Evolutionary conservation across 2,888 invertebrate genomes (phyloP), one percentile per base, ranked within the genome.

Genomic region (Synanthedon vespiformis): DNA sequence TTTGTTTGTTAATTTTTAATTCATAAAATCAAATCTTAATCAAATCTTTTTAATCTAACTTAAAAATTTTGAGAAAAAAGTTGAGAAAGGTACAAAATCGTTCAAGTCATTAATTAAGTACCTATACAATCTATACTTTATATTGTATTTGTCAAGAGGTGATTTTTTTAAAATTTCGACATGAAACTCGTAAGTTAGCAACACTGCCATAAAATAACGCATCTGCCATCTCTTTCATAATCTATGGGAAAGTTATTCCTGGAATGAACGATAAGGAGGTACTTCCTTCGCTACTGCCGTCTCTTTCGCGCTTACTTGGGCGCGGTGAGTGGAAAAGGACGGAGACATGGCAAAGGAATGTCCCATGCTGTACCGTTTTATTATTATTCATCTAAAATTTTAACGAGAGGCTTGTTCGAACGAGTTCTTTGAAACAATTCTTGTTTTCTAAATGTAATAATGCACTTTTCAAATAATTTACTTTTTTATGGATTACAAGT

Each of bases 231-330:
- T 60, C 66, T 71, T 63, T 67, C 65, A 74, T 72, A 78, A 76
- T 81, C 80, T 83, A 81, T 84, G 84, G 80, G 80, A 82, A 80
- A 83, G 83, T 80, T 84, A 84, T 84, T 83, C 78, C 73, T 65
- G 83, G 85, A 80, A 84, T 84, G 84, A 72, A 77, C 74, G 81
- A 82, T 82, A 82, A 82, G 77, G 64, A 69, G 63, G 67, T 62
- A 73, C 78, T 80, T 80, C 77, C 77, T 76, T 62, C 61, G 68
- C 54, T 67, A 53, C 6, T 13, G 52, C 51, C 60, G 61, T 74
- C 79, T 62, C 63, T 59, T 57, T 72, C 64, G 51, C 54, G 55
- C 67, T 34, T 56, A 52, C 13, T 11, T 16, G 5, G 16, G 12
- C 44, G 27, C 4, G 3, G 41, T 22, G 59, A 41, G 53, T 4